Conservation (phyloP, 2,113 vertebrate genomes). For the Cyanocitta stelleri region DNA sequence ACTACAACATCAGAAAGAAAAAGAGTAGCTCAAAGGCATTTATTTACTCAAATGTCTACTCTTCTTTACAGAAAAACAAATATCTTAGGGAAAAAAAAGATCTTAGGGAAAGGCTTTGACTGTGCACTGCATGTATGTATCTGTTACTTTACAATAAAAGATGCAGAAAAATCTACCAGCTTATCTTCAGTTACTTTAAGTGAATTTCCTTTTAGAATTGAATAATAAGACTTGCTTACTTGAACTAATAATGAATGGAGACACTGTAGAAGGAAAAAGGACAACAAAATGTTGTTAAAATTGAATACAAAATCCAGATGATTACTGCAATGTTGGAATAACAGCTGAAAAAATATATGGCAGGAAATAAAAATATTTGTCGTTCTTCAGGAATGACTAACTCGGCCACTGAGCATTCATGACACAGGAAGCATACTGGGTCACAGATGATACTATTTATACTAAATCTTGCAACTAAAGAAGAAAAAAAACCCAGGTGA, state of each 20-base stretch:
- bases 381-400: not conserved
- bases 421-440: not conserved
- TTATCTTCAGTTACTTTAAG: conserved; percentile 12
- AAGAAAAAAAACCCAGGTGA: accelerated
- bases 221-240: conserved; percentile 25
- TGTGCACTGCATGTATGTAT: not conserved
- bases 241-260: not conserved
- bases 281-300: not conserved
- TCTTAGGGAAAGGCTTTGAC: conserved; percentile 26
- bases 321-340: not conserved
- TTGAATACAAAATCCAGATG: not conserved
- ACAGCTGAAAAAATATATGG: not conserved
- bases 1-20: not conserved
- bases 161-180: not conserved
- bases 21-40: not conserved
- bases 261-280: not conserved
- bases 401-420: not conserved
- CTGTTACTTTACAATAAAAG: conserved; percentile 23
- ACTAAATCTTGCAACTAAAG: not conserved
- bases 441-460: not conserved
- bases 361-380: not conserved
- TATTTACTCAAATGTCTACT: conserved; percentile 10
- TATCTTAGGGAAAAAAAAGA: not conserved
- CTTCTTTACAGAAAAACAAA: not conserved
- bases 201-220: conserved; percentile 41